Evolutionary conservation across 1,140 invertebrate species (phyloP).

Genomic region (Scaptodrosophila lebanonensis): DNA sequence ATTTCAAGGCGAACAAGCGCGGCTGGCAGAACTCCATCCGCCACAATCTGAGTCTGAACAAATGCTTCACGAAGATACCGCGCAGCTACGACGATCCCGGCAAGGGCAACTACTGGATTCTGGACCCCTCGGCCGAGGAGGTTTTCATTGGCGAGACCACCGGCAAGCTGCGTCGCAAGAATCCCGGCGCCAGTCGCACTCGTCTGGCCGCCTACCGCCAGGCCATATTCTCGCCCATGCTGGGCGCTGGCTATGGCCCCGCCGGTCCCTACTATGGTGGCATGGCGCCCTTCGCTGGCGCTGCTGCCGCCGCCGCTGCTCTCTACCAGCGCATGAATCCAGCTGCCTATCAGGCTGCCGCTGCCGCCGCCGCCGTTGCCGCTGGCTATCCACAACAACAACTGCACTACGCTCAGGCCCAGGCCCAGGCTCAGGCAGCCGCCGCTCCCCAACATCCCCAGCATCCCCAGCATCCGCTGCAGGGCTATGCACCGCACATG

Average conservation of each 20-base stretch:
- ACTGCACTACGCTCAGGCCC: slow-evolving; percentile 34
- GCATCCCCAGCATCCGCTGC: slow-evolving; percentile 36
- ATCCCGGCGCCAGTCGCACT: slow-evolving; percentile 89
- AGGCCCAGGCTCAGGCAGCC: slow-evolving; percentile 43
- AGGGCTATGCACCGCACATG: slow-evolving; percentile 46
- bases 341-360: slow-evolving; percentile 54
- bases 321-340: slow-evolving; percentile 68
- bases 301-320: slow-evolving; percentile 67
- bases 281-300: slow-evolving; percentile 52
- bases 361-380: slow-evolving; percentile 27
- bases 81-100: slow-evolving; percentile 95
- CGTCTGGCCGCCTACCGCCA: slow-evolving; percentile 92
- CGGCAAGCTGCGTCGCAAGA: slow-evolving; percentile 92
- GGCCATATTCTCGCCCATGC: slow-evolving; percentile 78
- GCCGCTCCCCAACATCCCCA: slow-evolving; percentile 10
- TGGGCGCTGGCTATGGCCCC: slow-evolving; percentile 41
- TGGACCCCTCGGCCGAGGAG: slow-evolving; percentile 95
- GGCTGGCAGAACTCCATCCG: slow-evolving; percentile 99
- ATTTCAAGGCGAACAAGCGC: slow-evolving; percentile 98
- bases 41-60: slow-evolving; percentile 97
- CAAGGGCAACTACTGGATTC: slow-evolving; percentile 98
- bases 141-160: slow-evolving; percentile 98
- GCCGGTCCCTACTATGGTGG: slow-evolving; percentile 46
- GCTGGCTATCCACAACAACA: slow-evolving; percentile 18
- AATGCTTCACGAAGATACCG: slow-evolving; percentile 98